These are phyloP conservation scores for Pangasianodon hypophthalmus DNA, from an alignment of 2,113 vertebrate species.

Conservation along the genomic window DNA sequence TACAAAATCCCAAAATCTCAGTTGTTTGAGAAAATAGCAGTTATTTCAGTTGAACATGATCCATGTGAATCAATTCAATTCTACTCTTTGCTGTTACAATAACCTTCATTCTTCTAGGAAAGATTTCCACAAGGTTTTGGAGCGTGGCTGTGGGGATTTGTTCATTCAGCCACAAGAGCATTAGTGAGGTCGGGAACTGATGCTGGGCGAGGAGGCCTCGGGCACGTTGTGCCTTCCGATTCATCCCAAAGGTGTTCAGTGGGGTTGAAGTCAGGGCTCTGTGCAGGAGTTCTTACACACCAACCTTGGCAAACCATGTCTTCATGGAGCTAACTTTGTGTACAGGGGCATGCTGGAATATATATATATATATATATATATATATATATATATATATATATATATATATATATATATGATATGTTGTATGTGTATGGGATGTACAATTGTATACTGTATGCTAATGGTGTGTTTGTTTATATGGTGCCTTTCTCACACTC, in stretches of 20 bases:
- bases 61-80: neutral
- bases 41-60: neutral
- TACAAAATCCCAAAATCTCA: neutral
- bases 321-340: neutral
- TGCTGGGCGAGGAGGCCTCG: neutral
- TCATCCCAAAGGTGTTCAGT: neutral
- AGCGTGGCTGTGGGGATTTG: neutral
- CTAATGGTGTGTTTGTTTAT: neutral
- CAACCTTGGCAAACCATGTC: neutral
- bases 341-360: neutral
- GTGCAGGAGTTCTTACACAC: neutral
- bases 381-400: no score
- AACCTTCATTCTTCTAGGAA: neutral
- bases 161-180: neutral
- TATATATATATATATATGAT: neutral
- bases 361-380: no score
- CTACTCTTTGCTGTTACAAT: neutral
- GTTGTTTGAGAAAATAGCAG: neutral
- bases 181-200: neutral
- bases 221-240: neutral
- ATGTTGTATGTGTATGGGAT: no score
- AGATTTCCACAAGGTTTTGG: neutral
- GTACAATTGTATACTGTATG: neutral
- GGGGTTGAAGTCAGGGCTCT: neutral
- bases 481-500: neutral